Evolutionary conservation across 2,797 vertebrate species (phyloP), one percentile per base, ranked within the genome.

Genomic region (Muraenolepis orangiensis): DNA sequence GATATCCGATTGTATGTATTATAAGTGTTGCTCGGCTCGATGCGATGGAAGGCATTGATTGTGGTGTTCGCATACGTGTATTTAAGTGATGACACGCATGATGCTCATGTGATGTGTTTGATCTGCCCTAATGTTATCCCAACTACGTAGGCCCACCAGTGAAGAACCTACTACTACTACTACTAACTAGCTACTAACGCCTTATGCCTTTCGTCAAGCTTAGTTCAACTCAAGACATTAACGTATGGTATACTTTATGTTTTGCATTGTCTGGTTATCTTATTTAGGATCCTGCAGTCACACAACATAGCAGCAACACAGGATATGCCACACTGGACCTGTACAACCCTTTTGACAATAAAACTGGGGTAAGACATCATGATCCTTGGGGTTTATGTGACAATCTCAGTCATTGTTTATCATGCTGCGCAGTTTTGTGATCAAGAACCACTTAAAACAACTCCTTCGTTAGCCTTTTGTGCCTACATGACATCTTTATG

Each of bases 281-380:
- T 64, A 81, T 20, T 81, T 78, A 98, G 97, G 97, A 98, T 78
- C 96, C 97, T 32, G 93, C 96, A 23, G 92, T 95, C 86, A 93
- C 91, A 74, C 95, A 96, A 87, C 93, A 96, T 78, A 93, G 93
- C 86, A 92, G 94, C 72, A 94, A 83, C 74, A 87, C 94, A 0
- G 95, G 94, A 64, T 95, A 94, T 71, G 94, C 96, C 78, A 95
- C 95, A 0, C 91, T 98, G 87, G 96, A 98, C 23, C 93, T 96
- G 23, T 98, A 98, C 92, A 99, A 97, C 84, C 97, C 97, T 0
- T 98, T 98, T 81, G 96, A 97, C 80, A 94, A 89, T 75, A 89
- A 87, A 0, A 82, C 86, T 1, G 93, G 84, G 93, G 96, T 95
- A 82, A 93, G 92, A 61, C 16, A 36, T 11, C 57, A 64, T 23